Evolutionary conservation across 2,888 invertebrate species (phyloP).

Genomic region (Stratiomys singularior): DNA sequence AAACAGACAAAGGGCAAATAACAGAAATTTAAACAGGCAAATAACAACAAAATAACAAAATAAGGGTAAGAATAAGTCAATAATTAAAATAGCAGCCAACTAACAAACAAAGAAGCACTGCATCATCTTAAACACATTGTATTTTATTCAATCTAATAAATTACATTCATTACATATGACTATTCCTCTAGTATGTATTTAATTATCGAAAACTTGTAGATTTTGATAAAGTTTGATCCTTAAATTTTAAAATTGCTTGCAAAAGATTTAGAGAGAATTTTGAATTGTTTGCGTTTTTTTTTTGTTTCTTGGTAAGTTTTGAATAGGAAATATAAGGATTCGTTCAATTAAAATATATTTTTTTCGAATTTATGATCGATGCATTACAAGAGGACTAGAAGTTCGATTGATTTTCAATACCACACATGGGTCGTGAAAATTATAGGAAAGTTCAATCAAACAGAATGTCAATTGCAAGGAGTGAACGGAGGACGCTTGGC

Average conservation of each 20-base stretch:
- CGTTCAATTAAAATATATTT: no score
- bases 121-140: constrained; percentile 39
- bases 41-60: no score
- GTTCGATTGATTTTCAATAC: not conserved
- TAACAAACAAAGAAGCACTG: not conserved
- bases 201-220: constrained; percentile 22
- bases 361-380: no score
- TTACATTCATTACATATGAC: constrained; percentile 31
- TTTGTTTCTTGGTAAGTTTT: no score
- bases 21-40: no score
- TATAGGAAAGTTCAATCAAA: not conserved
- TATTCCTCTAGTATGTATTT: constrained; percentile 4
- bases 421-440: not conserved
- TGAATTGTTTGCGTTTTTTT: not conserved
- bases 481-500: no score
- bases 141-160: constrained; percentile 41
- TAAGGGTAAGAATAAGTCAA: no score
- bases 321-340: no score
- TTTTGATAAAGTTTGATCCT: not conserved
- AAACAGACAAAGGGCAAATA: no score
- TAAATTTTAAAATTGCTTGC: constrained; percentile 29
- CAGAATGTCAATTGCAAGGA: not conserved
- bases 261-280: not conserved
- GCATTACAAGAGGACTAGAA: constrained; percentile 45
- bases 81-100: no score